These are phyloP conservation scores for Limanda limanda DNA, from an alignment of 2,113 vertebrate species.

Conservation along the genomic window DNA sequence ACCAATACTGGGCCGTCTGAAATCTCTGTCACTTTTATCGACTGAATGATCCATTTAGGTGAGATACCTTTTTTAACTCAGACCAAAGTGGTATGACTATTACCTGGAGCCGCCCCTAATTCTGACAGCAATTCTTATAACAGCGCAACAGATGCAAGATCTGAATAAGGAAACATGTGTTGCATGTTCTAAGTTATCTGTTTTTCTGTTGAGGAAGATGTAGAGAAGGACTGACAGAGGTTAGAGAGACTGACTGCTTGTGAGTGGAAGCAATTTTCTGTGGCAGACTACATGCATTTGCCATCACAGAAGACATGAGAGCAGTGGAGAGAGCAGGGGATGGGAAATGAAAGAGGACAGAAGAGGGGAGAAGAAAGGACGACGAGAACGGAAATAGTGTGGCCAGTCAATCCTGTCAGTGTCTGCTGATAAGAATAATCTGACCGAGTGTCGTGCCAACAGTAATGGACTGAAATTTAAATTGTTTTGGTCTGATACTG, in stretches of 20 bases:
- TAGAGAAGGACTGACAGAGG: slow-evolving; percentile 8
- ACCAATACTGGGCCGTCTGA: slow-evolving; percentile 12
- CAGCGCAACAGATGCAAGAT: slow-evolving; percentile 27
- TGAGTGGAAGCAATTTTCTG: slow-evolving; percentile 60
- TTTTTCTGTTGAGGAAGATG: slow-evolving; percentile 3
- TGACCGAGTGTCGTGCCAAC: slow-evolving; percentile 4
- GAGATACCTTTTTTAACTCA: background rate
- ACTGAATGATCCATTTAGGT: slow-evolving; percentile 7
- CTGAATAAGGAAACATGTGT: background rate
- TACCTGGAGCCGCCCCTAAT: background rate
- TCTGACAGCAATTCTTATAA: too few species aligned
- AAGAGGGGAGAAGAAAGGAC: slow-evolving; percentile 1
- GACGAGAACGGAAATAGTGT: slow-evolving; percentile 22
- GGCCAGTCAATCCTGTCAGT: slow-evolving; percentile 35
- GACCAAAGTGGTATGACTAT: background rate
- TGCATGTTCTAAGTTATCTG: background rate
- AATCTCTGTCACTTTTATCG: background rate
- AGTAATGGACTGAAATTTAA: slow-evolving; percentile 28
- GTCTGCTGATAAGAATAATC: slow-evolving; percentile 40
- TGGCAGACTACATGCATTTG: slow-evolving; percentile 24
- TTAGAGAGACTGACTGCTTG: slow-evolving; percentile 26
- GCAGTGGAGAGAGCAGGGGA: slow-evolving; percentile 23
- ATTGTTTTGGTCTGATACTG: slow-evolving; percentile 1
- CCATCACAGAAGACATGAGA: slow-evolving; percentile 41
- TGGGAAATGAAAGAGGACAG: slow-evolving; percentile 10